Percentiles rank a stretch among this genome's conserved stretches.
phyloP scores from a whole-genome alignment of 2,113 vertebrate genomes.

The Hiodon alosoides region DNA sequence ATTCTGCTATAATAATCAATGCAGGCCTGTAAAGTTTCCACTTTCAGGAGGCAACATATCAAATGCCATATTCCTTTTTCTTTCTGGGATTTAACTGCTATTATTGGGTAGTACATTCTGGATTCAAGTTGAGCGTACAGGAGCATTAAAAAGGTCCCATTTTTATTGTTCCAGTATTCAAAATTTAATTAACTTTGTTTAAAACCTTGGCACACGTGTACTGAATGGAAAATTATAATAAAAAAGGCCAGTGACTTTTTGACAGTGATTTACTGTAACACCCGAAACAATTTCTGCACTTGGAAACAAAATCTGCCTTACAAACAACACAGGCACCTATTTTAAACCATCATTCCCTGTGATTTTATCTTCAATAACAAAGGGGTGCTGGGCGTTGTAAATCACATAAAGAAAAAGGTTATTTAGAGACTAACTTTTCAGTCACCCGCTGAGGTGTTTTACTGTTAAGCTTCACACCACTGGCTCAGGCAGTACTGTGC shows the following conservation, averaged over 20 bases:
- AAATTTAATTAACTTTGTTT: too few species aligned
- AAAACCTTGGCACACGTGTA: too few species aligned
- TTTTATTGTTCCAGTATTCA: too few species aligned
- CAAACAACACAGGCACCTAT: not conserved
- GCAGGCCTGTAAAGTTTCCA: not conserved
- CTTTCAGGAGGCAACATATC: not conserved
- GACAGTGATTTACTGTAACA: not conserved
- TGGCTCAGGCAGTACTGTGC: not conserved
- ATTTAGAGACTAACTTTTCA: not conserved
- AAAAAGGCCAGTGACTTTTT: not conserved
- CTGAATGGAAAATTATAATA: too few species aligned
- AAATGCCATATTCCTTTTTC: not conserved
- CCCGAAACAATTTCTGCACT: not conserved
- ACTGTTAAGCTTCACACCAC: not conserved
- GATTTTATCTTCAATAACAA: not conserved
- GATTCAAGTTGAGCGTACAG: not conserved
- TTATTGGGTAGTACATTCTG: not conserved
- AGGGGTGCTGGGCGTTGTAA: not conserved
- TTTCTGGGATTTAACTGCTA: not conserved
- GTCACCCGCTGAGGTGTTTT: not conserved
- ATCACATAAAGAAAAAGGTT: not conserved
- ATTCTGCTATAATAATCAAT: not conserved
- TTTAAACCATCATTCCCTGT: not conserved
- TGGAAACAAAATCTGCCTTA: not conserved
- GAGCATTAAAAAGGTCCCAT: too few species aligned